Base-by-base conservation (phyloP, 2,113 vertebrate species). In the Tonatia bakeri region DNA sequence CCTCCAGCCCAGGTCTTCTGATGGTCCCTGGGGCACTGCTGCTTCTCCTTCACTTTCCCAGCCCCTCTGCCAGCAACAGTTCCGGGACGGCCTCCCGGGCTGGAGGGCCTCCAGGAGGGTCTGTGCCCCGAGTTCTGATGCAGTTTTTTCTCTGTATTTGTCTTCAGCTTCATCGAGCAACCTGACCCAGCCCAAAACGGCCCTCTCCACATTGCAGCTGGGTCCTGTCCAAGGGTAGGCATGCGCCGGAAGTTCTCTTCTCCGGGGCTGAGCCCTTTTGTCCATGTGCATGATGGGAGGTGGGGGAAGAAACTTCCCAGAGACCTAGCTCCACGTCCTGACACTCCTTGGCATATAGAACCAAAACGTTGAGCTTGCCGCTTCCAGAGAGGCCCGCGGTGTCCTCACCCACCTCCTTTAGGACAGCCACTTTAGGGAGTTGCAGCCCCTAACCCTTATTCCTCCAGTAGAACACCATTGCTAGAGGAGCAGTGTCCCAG, bases 111-210 rank as follows among this genome's bases (percentile, higher is more conserved):
- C 52, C 24, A 7, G 31, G 26, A 52, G 22, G 5, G 14, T 24
- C 24, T 64, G 24, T 87, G 22, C 40, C 77, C 26, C 52, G n/a
- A 45, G 31, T 90, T 84, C 84, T 96, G 76, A 96, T 26, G n/a
- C 8, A 8, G 1, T 47, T 67, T 86, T 88, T 64, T 52, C 45
- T 59, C 0, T 88, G 38, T 31, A 4, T 97, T 95, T 96, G 31
- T 67, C 88, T 92, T 79, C 96, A 98, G 97, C 92, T 82, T 75
- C 96, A 9, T 79, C 77, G 7, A 67, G 43, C 61, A 97, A 61
- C 0, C 4, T 47, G 38, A 59, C n/a, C 12, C 80, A 15, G 3
- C 45, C 43, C 65, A 87, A 64, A 81, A 36, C n/a, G 31, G 22
- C 1, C 0, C 5, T 75, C 1, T 67, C 70, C 0, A 0, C 26